Base-by-base conservation (phyloP, 2,888 invertebrate genomes). In the Hedychridium roseum region DNA sequence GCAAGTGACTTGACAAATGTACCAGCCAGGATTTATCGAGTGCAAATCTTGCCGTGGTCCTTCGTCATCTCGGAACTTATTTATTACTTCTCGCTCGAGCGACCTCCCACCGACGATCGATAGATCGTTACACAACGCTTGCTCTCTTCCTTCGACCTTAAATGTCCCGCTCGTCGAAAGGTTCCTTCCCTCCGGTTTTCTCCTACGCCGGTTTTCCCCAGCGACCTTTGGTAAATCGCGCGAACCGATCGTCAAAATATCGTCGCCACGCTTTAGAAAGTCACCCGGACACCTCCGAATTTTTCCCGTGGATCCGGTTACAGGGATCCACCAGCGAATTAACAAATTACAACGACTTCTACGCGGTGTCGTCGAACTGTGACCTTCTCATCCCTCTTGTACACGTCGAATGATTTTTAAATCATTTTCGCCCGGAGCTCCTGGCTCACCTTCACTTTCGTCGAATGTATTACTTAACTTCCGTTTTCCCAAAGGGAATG, bases 51-150 rank as follows among this genome's bases (percentile, higher is more conserved):
- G 30, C 30, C 38, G 54, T 20, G 48, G 50, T 39, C 34, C 40
- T 43, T 37, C 54, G 44, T 60, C 56, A 60, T 27, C 12, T 16
- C 50, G 47, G 50, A 56, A 59, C 44, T 49, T 54, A 51, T 43
- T 57, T 62, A 64, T 62, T 45, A 53, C 58, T 60, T 65, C 57
- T 63, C 54, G 60, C 53, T 61, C 58, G 60, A 57, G 57, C 61
- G 64, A 64, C 60, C 59, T 66, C 61, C 61, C 52, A 50, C 53
- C 52, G 57, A 55, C 61, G 54, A 59, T 54, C 59, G 57, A 11
- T 36, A 38, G 14, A 16, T 27, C 23, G 18, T 49, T 55, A 45
- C 26, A 28, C 38, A 49, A 53, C 9, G 21, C 11, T 27, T 45
- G 23, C 42, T 50, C 41, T 47, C 41, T 45, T 46, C 20, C 7